Conservation (phyloP, 2,888 invertebrate species). For the Drosophila rubida region DNA sequence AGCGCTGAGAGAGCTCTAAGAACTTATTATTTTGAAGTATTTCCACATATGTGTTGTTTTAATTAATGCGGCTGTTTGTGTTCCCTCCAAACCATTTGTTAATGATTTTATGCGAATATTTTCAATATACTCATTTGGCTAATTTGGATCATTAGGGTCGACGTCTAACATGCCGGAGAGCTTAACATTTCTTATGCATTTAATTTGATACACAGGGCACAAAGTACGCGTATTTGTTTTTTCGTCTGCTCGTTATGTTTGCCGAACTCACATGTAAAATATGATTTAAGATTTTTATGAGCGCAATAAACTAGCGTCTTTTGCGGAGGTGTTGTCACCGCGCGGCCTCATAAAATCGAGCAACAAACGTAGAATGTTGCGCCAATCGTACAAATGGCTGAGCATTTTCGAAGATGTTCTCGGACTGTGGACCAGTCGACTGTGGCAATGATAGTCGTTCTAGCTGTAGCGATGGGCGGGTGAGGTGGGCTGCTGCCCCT, state of each 20-base stretch:
- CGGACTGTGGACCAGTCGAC: not conserved
- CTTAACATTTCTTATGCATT: slow-evolving; percentile 37
- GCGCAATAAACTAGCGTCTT: slow-evolving; percentile 27
- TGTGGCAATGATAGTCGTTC: not conserved
- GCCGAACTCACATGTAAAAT: slow-evolving; percentile 34
- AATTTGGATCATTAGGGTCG: slow-evolving; percentile 9
- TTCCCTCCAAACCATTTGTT: not conserved
- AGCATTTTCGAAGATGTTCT: slow-evolving; percentile 16
- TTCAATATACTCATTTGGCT: slow-evolving; percentile 9
- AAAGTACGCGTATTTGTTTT: slow-evolving; percentile 22
- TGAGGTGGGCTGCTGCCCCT: slow-evolving; percentile 42
- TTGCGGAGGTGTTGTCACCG: slow-evolving; percentile 47
- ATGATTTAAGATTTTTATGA: slow-evolving; percentile 42
- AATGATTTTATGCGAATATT: slow-evolving; percentile 5
- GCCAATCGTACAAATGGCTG: slow-evolving; percentile 51
- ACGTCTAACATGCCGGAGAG: slow-evolving; percentile 20
- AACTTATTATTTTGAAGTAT: not conserved
- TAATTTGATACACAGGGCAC: slow-evolving; percentile 12
- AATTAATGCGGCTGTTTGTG: not conserved
- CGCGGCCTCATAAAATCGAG: slow-evolving; percentile 35
- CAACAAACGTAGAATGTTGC: slow-evolving; percentile 42
- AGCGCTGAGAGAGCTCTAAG: no score
- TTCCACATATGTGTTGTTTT: not conserved
- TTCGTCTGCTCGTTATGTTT: slow-evolving; percentile 20
- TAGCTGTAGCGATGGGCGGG: not conserved